These are phyloP conservation scores for Nymphalis c-album DNA, from an alignment of 2,888 invertebrate genomes.

Conservation along the genomic window DNA sequence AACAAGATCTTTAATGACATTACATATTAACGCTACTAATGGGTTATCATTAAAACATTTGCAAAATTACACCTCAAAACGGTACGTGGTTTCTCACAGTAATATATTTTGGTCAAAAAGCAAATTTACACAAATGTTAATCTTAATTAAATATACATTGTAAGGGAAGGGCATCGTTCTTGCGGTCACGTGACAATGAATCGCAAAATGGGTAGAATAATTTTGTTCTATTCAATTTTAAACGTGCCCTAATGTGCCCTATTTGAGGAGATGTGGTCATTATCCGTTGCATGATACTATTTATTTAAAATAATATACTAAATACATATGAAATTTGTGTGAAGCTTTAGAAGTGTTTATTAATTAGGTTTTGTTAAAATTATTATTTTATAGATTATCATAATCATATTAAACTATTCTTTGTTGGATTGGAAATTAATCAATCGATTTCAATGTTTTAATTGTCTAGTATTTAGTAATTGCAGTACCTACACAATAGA, in stretches of 20 bases:
- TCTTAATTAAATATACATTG: constrained; percentile 69
- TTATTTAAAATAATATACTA: no score
- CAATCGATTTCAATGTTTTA: no score
- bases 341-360: no score
- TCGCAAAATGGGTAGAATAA: constrained; percentile 29
- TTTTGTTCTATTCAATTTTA: constrained; percentile 23
- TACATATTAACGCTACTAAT: constrained; percentile 3
- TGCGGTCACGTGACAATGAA: constrained; percentile 34
- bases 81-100: constrained; percentile 39
- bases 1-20: background rate
- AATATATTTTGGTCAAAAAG: constrained; percentile 48
- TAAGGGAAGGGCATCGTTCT: constrained; percentile 39
- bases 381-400: no score
- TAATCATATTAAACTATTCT: no score
- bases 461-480: no score
- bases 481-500: no score
- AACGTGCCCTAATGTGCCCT: constrained; percentile 19
- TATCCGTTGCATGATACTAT: background rate
- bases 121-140: constrained; percentile 52
- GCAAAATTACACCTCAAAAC: constrained; percentile 16
- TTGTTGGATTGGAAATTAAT: no score
- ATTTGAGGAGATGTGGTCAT: constrained; percentile 4
- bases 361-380: no score
- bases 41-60: constrained; percentile 21
- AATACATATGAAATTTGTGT: no score